Evolutionary conservation across 2,888 invertebrate genomes (phyloP).

Genomic region (Drosophila multiciliata): DNA sequence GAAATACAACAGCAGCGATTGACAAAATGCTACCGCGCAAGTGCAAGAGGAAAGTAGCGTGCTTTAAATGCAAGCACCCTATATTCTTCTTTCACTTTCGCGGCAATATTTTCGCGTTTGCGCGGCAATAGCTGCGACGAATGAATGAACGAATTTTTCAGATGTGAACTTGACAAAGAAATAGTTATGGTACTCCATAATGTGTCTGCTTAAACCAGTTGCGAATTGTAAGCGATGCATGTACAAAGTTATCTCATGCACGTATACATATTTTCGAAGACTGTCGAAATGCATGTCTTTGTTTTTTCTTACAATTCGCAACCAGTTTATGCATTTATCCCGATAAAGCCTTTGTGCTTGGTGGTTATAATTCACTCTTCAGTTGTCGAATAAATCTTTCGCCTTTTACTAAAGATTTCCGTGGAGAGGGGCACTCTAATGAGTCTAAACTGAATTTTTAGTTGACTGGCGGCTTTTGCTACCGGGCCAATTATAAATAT

Average conservation of each 20-base stretch:
- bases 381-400: conserved; percentile 46
- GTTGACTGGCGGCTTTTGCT: neutral
- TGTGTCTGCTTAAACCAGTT: conserved; percentile 5
- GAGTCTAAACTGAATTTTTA: conserved; percentile 31
- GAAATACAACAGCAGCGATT: too few relatives aligned
- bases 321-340: neutral
- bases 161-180: too few relatives aligned
- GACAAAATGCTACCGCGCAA: too few relatives aligned
- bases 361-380: conserved; percentile 6
- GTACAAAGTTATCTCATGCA: neutral
- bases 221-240: conserved; percentile 12
- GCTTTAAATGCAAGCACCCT: too few relatives aligned
- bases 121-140: too few relatives aligned
- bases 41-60: too few relatives aligned
- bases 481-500: conserved; percentile 20
- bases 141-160: too few relatives aligned
- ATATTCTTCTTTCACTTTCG: too few relatives aligned
- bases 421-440: conserved; percentile 43
- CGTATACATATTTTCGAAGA: too few relatives aligned
- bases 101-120: too few relatives aligned
- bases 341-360: neutral
- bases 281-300: neutral
- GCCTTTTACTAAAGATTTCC: conserved; percentile 50
- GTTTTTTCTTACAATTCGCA: neutral
- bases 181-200: neutral